Conservation (phyloP, 1,140 invertebrate genomes). For the Metopolophium dirhodum region DNA sequence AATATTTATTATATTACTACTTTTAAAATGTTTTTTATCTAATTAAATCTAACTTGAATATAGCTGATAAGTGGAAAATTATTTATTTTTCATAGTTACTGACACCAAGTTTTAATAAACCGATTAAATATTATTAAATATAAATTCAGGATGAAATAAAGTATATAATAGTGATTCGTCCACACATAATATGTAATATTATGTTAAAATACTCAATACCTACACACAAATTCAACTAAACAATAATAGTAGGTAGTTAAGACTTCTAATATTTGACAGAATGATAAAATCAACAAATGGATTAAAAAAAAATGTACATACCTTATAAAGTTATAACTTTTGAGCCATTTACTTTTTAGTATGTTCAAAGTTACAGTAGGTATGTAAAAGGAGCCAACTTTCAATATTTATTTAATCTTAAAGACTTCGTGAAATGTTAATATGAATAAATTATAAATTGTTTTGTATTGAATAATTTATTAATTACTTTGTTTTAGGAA, state of each 20-base stretch:
- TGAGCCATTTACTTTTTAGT: neutral
- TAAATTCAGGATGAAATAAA: no score
- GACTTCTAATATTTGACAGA: neutral
- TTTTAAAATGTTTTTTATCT: no score
- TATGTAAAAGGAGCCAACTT: neutral
- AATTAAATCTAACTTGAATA: no score
- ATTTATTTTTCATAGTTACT: no score
- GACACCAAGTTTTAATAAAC: no score
- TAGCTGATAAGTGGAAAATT: no score
- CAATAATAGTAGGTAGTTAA: no score
- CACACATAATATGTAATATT: neutral
- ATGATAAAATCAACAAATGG: neutral
- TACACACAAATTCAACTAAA: neutral
- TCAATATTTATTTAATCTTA: neutral
- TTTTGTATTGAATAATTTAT: neutral
- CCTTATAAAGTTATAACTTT: neutral
- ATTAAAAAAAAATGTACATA: no score
- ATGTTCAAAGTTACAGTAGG: neutral
- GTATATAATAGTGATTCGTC: no score
- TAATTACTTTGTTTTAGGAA: constrained; percentile 8
- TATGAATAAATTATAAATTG: neutral
- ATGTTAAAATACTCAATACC: neutral
- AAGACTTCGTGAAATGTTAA: neutral
- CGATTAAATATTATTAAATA: neutral
- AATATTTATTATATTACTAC: no score